Percentiles rank a stretch among this genome's conserved stretches.
phyloP scores from a whole-genome alignment of 2,888 invertebrate genomes.

The Thymelicus acteon region DNA sequence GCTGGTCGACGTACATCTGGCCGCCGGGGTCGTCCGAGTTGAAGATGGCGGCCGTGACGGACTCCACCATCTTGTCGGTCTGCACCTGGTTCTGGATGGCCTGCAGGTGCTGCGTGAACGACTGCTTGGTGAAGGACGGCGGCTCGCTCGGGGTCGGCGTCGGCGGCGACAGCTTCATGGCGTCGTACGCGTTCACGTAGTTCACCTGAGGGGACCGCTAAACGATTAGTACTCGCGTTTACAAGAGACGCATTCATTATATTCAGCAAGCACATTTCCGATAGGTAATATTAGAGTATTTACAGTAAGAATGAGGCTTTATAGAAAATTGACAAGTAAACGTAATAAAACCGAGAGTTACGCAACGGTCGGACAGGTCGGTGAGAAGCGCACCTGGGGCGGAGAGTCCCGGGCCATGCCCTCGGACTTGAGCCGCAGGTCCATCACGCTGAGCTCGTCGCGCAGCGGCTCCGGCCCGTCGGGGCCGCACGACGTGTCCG shows the following conservation, averaged over 20 bases:
- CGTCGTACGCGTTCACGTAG: conserved; percentile 72
- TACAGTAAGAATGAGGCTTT: neutral
- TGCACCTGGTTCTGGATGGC: conserved; percentile 79
- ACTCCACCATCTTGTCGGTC: conserved; percentile 82
- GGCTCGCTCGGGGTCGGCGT: conserved; percentile 63
- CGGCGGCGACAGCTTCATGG: conserved; percentile 83
- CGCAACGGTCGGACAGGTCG: neutral
- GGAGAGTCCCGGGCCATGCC: conserved; percentile 63
- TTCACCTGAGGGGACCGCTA: conserved; percentile 52
- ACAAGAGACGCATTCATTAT: no score
- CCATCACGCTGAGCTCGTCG: conserved; percentile 86
- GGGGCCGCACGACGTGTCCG: conserved; percentile 62
- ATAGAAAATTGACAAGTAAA: neutral
- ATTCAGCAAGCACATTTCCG: neutral
- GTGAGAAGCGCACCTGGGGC: conserved; percentile 54
- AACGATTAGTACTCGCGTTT: neutral
- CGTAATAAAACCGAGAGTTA: neutral
- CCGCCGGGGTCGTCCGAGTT: conserved; percentile 68
- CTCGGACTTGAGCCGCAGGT: conserved; percentile 88
- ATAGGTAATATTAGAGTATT: neutral
- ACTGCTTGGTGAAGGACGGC: conserved; percentile 61
- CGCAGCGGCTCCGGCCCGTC: conserved; percentile 56
- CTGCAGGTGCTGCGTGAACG: conserved; percentile 78
- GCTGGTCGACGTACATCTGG: conserved; percentile 65
- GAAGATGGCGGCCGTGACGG: conserved; percentile 80